Evolutionary conservation across 2,797 vertebrate genomes (phyloP).

Genomic region (Odontamblyopus rebecca): DNA sequence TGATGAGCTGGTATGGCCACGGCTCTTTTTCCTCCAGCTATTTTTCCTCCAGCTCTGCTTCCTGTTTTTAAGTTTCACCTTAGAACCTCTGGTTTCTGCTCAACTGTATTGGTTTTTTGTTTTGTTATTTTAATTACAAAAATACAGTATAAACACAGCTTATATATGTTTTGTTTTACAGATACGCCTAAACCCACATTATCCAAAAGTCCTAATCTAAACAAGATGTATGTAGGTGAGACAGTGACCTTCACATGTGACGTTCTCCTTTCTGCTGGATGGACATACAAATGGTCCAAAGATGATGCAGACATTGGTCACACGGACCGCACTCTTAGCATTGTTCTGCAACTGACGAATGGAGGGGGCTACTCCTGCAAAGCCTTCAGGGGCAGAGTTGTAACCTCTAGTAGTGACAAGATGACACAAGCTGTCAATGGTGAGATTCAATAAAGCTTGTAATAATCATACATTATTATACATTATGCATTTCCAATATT

Average conservation of each 20-base stretch:
- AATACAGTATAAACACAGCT: neutral
- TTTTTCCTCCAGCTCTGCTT: neutral
- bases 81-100: neutral
- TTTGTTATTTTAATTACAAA: neutral
- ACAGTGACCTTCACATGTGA: slow-evolving; percentile 32
- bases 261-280: neutral
- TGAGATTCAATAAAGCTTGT: slow-evolving; percentile 26
- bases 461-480: neutral
- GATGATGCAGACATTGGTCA: neutral
- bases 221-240: slow-evolving; percentile 40
- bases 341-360: neutral
- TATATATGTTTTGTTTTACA: neutral
- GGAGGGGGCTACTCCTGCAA: slow-evolving; percentile 51
- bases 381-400: slow-evolving; percentile 29
- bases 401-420: slow-evolving; percentile 22
- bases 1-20: too few relatives aligned
- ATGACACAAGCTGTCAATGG: slow-evolving; percentile 37
- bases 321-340: neutral
- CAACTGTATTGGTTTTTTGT: too few relatives aligned
- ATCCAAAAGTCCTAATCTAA: neutral
- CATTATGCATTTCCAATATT: neutral
- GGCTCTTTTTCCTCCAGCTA: too few relatives aligned
- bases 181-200: slow-evolving; percentile 18
- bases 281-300: slow-evolving; percentile 54
- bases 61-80: neutral